phyloP scores from a whole-genome alignment of 2,113 vertebrate species.

The Orthonyx spaldingii region DNA sequence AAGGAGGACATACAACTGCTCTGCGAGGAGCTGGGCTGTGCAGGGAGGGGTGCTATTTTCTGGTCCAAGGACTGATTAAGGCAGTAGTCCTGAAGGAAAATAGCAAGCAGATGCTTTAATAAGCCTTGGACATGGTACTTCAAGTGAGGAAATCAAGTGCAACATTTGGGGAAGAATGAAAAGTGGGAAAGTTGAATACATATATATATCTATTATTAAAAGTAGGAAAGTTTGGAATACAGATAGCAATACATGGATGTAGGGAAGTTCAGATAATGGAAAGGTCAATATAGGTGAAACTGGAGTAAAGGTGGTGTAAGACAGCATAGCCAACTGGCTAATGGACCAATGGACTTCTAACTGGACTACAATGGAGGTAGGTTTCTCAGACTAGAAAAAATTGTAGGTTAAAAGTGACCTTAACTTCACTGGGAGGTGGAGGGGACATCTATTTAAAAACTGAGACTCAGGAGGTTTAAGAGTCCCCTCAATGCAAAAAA shows the following conservation, averaged over 20 bases:
- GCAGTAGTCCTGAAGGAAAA: background rate
- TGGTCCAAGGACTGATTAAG: background rate
- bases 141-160: background rate
- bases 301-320: background rate
- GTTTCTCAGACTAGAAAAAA: background rate
- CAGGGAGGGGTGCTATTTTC: background rate
- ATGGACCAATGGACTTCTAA: background rate
- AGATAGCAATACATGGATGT: background rate
- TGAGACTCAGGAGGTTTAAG: background rate
- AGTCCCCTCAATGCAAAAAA: background rate
- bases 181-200: background rate
- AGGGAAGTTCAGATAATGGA: background rate
- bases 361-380: background rate
- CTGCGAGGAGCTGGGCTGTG: background rate
- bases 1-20: background rate
- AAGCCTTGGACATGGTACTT: background rate
- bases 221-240: background rate
- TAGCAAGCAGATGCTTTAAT: background rate
- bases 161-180: background rate
- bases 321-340: background rate
- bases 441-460: background rate
- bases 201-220: background rate
- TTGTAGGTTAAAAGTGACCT: background rate
- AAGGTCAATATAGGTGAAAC: background rate
- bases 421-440: background rate